Evolutionary conservation across 2,113 vertebrate genomes (phyloP), one percentile per base, ranked within the genome.

Genomic region (Myotis brandtii): DNA sequence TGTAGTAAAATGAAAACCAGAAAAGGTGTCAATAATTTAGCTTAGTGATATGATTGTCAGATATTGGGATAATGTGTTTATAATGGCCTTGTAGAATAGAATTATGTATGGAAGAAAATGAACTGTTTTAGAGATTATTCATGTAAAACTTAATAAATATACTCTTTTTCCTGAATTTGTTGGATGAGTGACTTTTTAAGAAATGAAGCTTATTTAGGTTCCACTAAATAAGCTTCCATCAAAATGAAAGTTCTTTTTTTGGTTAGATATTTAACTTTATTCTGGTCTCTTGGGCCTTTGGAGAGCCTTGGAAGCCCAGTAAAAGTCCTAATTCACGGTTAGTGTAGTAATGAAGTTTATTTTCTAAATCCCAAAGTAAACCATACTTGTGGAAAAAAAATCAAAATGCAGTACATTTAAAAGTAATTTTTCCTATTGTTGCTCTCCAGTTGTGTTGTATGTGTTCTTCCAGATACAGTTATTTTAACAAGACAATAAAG

Each of bases 401-500:
- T 52, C 7, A 75, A 86, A 52, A 50, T 73, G 48, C 1, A 72
- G 6, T 66, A 52, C 27, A 11, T 86, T 59, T 48, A 59, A 92
- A 86, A 72, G 2, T 69, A 85, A 62, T 89, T 64, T 11, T 48
- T 5, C 10, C 54, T 89, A 10, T 67, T 75, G 46, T 12, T 87
- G 4, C 30, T 85, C 17, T 62, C 8, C 3, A 67, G 9, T 76
- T 75, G 25, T 66, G 43, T 76, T 73, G 4, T 80, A 13, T 67
- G 1, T 72, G 12, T 66, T 30, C 18, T 64, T 86, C 13, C 5
- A 82, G 92, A 86, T 93, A 62, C 21, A 77, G 14, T 82, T 69
- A 50, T 43, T 90, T 90, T 72, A n/a, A 90, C 91, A 93, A 82
- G 66, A 89, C 54, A 56, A 56, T 56, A 81, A 37, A 69, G 70